Percentiles rank a stretch among this genome's conserved stretches.
Evolutionary conservation across 1,140 invertebrate genomes (phyloP).

Genomic region (fruit fly (Drosophila melanogaster)): DNA sequence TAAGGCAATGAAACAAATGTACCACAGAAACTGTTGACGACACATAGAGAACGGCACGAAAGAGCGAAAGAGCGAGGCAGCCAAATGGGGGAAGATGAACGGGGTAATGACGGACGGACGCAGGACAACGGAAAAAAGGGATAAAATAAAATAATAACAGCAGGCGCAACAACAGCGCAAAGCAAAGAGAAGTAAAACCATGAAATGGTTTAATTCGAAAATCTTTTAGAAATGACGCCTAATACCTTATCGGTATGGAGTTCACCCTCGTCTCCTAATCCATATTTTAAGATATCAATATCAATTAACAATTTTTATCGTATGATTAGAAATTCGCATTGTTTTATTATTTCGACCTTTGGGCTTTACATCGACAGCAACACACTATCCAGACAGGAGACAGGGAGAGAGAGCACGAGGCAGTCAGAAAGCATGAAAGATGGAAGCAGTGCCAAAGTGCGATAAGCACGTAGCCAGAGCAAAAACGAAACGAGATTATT

Average conservation of each 20-base stretch:
- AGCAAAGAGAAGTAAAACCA: conserved; percentile 25
- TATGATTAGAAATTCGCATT: conserved; percentile 31
- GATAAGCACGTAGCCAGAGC: conserved; percentile 76
- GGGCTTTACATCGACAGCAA: conserved; percentile 32
- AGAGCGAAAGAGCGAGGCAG: conserved; percentile 28
- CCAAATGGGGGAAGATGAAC: background rate
- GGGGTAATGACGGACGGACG: conserved; percentile 43
- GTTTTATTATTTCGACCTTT: conserved; percentile 77
- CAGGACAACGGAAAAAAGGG: conserved; percentile 72
- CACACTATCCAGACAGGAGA: background rate
- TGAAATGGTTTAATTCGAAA: conserved; percentile 70
- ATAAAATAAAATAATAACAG: conserved; percentile 77
- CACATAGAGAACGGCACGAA: conserved; percentile 52
- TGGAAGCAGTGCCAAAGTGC: conserved; percentile 72
- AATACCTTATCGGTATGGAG: background rate
- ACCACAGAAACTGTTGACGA: conserved; percentile 82
- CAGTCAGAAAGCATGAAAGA: conserved; percentile 58
- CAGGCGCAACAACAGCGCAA: conserved; percentile 12
- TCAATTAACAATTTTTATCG: no score
- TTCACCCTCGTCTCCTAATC: no score
- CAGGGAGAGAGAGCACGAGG: conserved; percentile 22
- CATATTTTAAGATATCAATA: no score
- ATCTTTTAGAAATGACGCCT: conserved; percentile 1
- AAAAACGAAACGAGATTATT: conserved; percentile 78
- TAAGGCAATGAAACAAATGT: conserved; percentile 81